Percentiles rank a stretch among this genome's conserved stretches.
Evolutionary conservation across 2,888 invertebrate species (phyloP).

Genomic region (Iphiclides podalirius): DNA sequence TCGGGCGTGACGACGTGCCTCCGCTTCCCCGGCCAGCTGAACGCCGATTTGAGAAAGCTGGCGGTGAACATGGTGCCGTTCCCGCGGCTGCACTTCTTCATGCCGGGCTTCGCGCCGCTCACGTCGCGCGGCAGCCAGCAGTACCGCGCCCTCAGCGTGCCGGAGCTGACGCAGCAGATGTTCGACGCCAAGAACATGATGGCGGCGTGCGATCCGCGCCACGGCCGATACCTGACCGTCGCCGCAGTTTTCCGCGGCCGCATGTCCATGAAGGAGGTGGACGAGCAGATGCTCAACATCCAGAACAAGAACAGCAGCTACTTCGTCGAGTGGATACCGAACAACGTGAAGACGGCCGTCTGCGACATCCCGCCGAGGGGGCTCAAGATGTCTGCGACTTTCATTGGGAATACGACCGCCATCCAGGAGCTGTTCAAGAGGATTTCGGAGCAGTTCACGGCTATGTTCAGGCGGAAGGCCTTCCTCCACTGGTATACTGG

Average conservation of each 20-base stretch:
- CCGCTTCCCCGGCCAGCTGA: conserved; percentile 86
- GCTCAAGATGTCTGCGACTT: conserved; percentile 92
- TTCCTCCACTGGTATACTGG: conserved; percentile 98
- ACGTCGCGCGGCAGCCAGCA: conserved; percentile 92
- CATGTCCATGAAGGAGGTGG: conserved; percentile 96
- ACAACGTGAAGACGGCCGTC: conserved; percentile 89
- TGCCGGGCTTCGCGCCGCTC: conserved; percentile 82
- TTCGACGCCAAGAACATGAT: conserved; percentile 98
- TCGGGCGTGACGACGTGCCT: conserved; percentile 87
- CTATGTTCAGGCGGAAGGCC: conserved; percentile 96
- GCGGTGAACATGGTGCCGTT: conserved; percentile 84
- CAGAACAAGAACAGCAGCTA: conserved; percentile 87
- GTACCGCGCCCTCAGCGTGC: conserved; percentile 91
- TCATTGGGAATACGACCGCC: conserved; percentile 92
- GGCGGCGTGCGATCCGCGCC: conserved; percentile 95
- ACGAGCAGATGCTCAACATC: conserved; percentile 86
- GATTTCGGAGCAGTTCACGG: conserved; percentile 91
- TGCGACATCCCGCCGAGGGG: conserved; percentile 88
- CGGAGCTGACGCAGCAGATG: conserved; percentile 93
- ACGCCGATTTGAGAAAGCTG: conserved; percentile 86
- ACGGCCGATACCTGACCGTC: conserved; percentile 93
- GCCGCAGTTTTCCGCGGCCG: conserved; percentile 93
- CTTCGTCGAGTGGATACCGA: conserved; percentile 91
- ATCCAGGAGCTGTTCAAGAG: conserved; percentile 93
- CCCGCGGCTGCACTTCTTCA: conserved; percentile 83